phyloP scores from a whole-genome alignment of 2,113 vertebrate genomes.

The Bufo bufo region DNA sequence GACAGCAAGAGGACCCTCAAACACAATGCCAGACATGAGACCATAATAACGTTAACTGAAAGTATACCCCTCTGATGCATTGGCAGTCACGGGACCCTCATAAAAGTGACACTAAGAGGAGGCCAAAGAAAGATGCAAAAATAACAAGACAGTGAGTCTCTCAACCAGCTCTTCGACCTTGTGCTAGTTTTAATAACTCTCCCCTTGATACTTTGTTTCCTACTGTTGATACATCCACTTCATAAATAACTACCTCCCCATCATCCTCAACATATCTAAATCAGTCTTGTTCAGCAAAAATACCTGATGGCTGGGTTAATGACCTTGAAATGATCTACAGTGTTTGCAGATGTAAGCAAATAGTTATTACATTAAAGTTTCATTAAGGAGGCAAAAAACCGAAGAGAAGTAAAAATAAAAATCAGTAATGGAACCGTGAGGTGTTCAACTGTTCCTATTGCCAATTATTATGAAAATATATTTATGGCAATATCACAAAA shows the following conservation, averaged over 20 bases:
- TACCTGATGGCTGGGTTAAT: conserved; percentile 61
- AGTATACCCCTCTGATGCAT: no score
- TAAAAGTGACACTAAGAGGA: no score
- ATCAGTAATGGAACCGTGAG: neutral
- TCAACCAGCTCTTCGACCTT: no score
- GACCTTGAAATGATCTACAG: conserved; percentile 70
- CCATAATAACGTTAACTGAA: no score
- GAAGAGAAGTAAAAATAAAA: neutral
- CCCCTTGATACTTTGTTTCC: neutral
- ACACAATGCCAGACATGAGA: no score
- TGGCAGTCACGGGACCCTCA: no score
- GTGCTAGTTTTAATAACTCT: no score
- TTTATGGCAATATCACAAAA: neutral
- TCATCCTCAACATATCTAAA: neutral
- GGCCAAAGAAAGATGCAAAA: no score
- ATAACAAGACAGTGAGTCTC: no score
- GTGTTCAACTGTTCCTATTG: no score
- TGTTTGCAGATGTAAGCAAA: conserved; percentile 70
- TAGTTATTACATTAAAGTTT: conserved; percentile 70
- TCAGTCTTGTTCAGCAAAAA: conserved; percentile 61
- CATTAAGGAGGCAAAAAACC: neutral
- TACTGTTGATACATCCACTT: neutral
- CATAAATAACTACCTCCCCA: no score
- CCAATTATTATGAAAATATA: neutral
- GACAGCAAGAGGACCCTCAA: no score